Base-by-base conservation (phyloP, 2,797 vertebrate species). In the Hydrocynus forskahlii region DNA sequence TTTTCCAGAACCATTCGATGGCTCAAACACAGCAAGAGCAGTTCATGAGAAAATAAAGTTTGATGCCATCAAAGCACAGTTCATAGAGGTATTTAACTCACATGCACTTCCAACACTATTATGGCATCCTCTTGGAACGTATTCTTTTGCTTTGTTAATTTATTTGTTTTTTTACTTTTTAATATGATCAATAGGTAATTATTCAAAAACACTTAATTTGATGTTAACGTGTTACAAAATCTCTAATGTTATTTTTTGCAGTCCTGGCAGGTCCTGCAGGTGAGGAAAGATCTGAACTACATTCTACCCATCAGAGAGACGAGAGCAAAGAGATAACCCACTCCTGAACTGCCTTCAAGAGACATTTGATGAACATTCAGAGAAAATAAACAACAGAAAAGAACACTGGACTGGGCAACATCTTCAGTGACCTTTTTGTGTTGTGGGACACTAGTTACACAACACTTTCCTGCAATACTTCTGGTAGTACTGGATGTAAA, bases 11-110 rank as follows among this genome's bases (percentile, higher is more conserved):
- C 97, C 98, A 5, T 99, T 98, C 93, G 97, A 99, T 86, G 88
- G 95, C 84, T 95, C 96, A 81, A 99, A 99, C 79, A 98, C 97
- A 29, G 97, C 98, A 88, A 95, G 98, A 91, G 97, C 97, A 52
- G 97, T 99, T 83, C 95, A 97, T 74, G 96, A 98, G 87, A 95
- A 95, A 88, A 86, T 91, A 38, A 98, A 98, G 91, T 99, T 97
- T 90, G 95, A 97, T 67, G 83, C 88, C 72, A 99, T 99, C 79
- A 96, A 87, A 93, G 80, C 86, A 64, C 91, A 95, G 87, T 96
- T 99, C 91, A 59, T 83, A 62, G 93, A 96, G 97, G 98, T 99
- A 96, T 75, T 75, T 57, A 62, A 50, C 16, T 38, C 1, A 19
- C 14, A 0, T 1, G 8, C 50, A 23, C 12, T 52, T 10, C 19